Evolutionary conservation across 2,888 invertebrate species (phyloP), one percentile per base, ranked within the genome.

Genomic region (Glaucopsyche alexis): DNA sequence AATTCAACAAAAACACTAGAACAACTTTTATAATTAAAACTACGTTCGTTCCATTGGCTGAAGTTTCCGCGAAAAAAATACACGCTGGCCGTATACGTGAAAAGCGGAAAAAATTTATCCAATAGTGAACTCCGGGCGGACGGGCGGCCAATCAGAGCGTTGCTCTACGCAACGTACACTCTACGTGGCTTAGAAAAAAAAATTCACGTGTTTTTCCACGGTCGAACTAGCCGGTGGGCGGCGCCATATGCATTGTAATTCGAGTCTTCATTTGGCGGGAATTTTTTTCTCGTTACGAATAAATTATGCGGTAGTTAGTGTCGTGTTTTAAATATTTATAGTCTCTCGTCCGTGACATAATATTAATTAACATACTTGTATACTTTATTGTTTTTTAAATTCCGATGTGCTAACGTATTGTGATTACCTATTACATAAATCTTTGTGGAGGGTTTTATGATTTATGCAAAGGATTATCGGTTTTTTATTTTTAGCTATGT

Each of bases 171-270:
- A 86, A 89, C 88, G 90, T 93, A 90, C 85, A 85, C 85, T 87
- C 87, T 88, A 92, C 92, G 91, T 90, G 85, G 87, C 83, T 87
- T 88, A 88, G 89, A 87, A 88, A 88, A 87, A 42, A 83, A 91
- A 91, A 89, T 81, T 89, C 85, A 91, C 89, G 90, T 91, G 90
- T 90, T 91, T 90, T 92, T 89, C 89, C 88, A 88, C 86, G 86
- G 83, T 83, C 78, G 80, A 80, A 83, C 81, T 84, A 85, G 86
- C 91, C 90, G 90, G 90, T 91, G 84, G 86, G 85, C 82, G 86
- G 72, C 77, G 81, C 74, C 85, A 86, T 84, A 84, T 83, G 85
- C 87, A 86, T 87, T 88, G 85, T 85, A 84, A 89, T 87, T 87
- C 79, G 81, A 83, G 83, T 79, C 76, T 84, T 79, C 81, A 80